Base-by-base conservation (phyloP, 2,888 invertebrate species). In the Cheilosia impressa region DNA sequence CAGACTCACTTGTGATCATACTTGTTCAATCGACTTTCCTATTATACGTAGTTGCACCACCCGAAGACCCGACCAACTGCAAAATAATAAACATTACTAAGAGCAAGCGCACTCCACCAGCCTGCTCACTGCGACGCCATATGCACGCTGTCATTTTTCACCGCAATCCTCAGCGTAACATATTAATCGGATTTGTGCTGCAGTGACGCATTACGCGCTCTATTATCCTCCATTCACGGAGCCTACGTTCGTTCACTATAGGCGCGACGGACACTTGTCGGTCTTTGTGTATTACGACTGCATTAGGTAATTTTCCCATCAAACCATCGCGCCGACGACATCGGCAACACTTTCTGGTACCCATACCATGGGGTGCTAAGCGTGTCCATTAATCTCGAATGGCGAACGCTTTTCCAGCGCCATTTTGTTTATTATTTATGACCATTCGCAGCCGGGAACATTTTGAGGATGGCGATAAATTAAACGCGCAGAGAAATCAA, bases 181-280 rank as follows among this genome's bases (percentile, higher is more conserved):
- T 72, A 76, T 85, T 85, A 85, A 85, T 81, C 85, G 85, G 85
- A 85, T 85, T 85, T 81, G 53, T 81, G 68, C 72, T 62, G 76
- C 62, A 76, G 80, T 85, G 80, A 85, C 81, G 76, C 76, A 81
- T 81, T 85, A 85, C 76, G 65, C 60, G 65, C 31, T 66, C 71
- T 60, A 80, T 84, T 84, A 75, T 84, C 75, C 75, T n/a, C 53
- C 69, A 52, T 69, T 45, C 60, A 41, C 52, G 24, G 45, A 43
- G 50, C 43, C n/a, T 1, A 9, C n/a, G 41, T 47, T 55, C 34
- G 13, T 19, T 45, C 19, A 45, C 22, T 5, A n/a, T n/a, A 2
- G 47, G 17, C 1, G 19, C 60, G 47, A 71, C 60, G 53, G 50
- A 71, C 66, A 68, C 66, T 84, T 84, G 80, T 81, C 57, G 62